Evolutionary conservation across 1,140 invertebrate genomes (phyloP), one percentile per base, ranked within the genome.

Genomic region (Subanguina moxae): DNA sequence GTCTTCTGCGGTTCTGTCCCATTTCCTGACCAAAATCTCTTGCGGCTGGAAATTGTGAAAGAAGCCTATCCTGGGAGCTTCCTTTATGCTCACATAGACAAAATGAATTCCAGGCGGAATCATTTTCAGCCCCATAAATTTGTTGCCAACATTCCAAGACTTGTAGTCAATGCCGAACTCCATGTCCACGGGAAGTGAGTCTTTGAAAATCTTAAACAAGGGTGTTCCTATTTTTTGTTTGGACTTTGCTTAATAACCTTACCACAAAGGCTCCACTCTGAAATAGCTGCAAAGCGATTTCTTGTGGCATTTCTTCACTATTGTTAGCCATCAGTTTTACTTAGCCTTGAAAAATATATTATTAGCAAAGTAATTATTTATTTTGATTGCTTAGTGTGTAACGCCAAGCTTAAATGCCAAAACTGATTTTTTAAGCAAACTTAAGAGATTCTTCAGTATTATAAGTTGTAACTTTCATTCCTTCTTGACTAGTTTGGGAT

Each of bases 81-180:
- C 77, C 65, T 87, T 75, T 0, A 72, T 72, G 73, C 91, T 93
- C 82, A 91, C 95, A 84, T 92, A 91, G 9, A 97, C 86, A 82
- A 90, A 97, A 85, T 98, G 95, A 64, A 96, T 84, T 21, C 95
- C 95, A 17, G 92, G 91, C 0, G 94, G 94, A 72, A 98, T 97
- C 93, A 98, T 95, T 87, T 97, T 98, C 43, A 98, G 87, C 17
- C 94, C 95, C 70, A 89, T 88, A 83, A 97, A 98, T 82, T 90
- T 90, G 68, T 90, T 88, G 5, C 89, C 92, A n/a, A 90, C 90
- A 71, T 88, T 90, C 90, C 93, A 97, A 11, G 89, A 89, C 83
- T 92, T 91, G 82, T 94, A 88, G 84, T 98, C 94, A 74, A 98
- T 92, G n/a, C 94, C 94, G 85, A 97, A 91, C 84, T 94, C 91